Evolutionary conservation across 2,113 vertebrate species (phyloP), one percentile per base, ranked within the genome.

Genomic region (Struthidea cinerea): DNA sequence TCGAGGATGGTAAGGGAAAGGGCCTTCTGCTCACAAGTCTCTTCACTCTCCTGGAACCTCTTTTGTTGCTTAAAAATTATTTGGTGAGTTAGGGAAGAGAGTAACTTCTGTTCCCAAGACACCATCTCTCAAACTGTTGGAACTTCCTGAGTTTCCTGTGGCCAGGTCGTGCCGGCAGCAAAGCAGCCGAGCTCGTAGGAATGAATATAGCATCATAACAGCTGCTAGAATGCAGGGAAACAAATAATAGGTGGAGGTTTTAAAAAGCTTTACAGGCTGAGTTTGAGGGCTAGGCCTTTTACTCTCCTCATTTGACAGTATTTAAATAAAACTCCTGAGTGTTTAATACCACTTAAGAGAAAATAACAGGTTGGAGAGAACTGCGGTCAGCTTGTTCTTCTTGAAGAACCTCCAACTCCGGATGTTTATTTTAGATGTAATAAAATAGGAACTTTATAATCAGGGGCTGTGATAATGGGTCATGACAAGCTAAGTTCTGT

Each of bases 1-100:
- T 98, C 5, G 99, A 99, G 84, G 99, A 99, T 1, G 99, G 99
- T 99, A 95, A 98, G 98, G 92, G 69, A 49, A 17, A 2, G 5
- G 6, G 7, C 41, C 10, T 17, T 17, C 74, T 30, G 55, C 22
- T 21, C 44, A 12, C 6, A 17, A 7, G 16, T 18, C 10, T 55
- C 3, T n/a, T 32, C 44, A 2, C 24, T 35, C 7, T 32, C 15
- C 33, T 67, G 46, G 13, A 6, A 27, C 10, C 46, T 47, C 32
- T 10, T 8, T 4, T 30, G 63, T 59, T 5, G 2, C 44, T 80
- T 60, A 24, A 27, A 49, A 74, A 22, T 27, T 9, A 3, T 3
- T 21, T 53, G 23, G 22, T 22, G 82, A 60, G 24, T 49, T 60
- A 73, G 16, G 35, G 26, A 60, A 22, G 9, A 15, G 35, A 13